Evolutionary conservation across 2,888 invertebrate species (phyloP).

Genomic region (Hecatera dysodea): DNA sequence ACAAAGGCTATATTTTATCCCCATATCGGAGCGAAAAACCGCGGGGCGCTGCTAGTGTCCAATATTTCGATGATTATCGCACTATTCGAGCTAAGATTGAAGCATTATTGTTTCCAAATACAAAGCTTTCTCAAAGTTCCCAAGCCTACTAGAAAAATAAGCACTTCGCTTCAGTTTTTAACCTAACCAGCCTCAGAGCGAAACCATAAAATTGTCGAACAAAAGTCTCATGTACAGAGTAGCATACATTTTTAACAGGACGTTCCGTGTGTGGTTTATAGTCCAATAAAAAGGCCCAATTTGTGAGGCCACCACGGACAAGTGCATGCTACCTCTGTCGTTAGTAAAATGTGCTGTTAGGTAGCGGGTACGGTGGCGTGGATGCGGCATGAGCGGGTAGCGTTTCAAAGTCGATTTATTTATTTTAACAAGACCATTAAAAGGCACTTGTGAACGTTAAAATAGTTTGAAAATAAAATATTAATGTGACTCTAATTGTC

Average conservation of each 20-base stretch:
- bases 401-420: too few relatives aligned
- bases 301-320: conserved; percentile 45
- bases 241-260: conserved; percentile 34
- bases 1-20: too few relatives aligned
- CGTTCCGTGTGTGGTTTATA: conserved; percentile 29
- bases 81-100: too few relatives aligned
- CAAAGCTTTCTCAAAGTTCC: background rate
- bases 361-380: background rate
- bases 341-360: conserved; percentile 56
- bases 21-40: too few relatives aligned
- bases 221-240: background rate
- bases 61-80: too few relatives aligned
- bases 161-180: background rate
- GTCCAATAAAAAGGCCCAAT: conserved; percentile 55
- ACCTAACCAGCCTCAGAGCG: background rate
- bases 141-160: background rate
- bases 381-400: conserved; percentile 9
- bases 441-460: too few relatives aligned
- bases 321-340: conserved; percentile 53
- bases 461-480: too few relatives aligned
- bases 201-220: background rate
- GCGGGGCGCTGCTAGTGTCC: too few relatives aligned
- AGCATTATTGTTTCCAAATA: background rate
- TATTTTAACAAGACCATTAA: too few relatives aligned
- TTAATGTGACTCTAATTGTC: too few relatives aligned